Percentiles rank a stretch among this genome's conserved stretches.
Evolutionary conservation across 1,140 invertebrate genomes (phyloP).

Genomic region (Leptopilina clavipes): DNA sequence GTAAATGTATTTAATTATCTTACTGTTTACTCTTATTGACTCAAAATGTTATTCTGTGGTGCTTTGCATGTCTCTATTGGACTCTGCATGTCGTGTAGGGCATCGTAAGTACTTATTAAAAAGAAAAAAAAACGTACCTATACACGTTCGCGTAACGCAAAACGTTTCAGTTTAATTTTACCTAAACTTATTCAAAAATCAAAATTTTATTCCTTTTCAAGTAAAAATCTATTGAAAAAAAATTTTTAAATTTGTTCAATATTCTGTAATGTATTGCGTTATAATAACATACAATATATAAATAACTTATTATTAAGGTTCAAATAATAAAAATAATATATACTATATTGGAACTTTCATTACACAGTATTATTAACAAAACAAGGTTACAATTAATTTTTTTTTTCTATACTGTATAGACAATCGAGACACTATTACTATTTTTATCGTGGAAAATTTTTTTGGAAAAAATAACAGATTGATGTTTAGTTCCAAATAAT

Average conservation of each 20-base stretch:
- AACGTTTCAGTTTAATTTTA: conserved; percentile 22
- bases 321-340: too few species aligned
- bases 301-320: too few species aligned
- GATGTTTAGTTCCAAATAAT: too few species aligned
- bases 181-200: background rate
- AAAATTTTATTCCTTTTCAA: background rate
- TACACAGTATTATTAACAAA: too few species aligned
- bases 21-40: conserved; percentile 63
- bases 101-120: conserved; percentile 71
- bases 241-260: background rate
- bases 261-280: conserved; percentile 32
- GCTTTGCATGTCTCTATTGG: conserved; percentile 74
- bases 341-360: too few species aligned
- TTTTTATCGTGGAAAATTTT: too few species aligned
- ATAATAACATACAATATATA: background rate
- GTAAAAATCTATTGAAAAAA: background rate
- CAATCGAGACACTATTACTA: too few species aligned
- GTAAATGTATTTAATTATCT: conserved; percentile 62
- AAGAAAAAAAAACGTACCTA: conserved; percentile 28
- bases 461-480: too few species aligned
- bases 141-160: conserved; percentile 12
- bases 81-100: conserved; percentile 73
- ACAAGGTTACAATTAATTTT: too few species aligned
- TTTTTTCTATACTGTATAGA: too few species aligned
- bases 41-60: conserved; percentile 72